phyloP scores from a whole-genome alignment of 2,113 vertebrate genomes.

The Cyanoderma ruficeps region DNA sequence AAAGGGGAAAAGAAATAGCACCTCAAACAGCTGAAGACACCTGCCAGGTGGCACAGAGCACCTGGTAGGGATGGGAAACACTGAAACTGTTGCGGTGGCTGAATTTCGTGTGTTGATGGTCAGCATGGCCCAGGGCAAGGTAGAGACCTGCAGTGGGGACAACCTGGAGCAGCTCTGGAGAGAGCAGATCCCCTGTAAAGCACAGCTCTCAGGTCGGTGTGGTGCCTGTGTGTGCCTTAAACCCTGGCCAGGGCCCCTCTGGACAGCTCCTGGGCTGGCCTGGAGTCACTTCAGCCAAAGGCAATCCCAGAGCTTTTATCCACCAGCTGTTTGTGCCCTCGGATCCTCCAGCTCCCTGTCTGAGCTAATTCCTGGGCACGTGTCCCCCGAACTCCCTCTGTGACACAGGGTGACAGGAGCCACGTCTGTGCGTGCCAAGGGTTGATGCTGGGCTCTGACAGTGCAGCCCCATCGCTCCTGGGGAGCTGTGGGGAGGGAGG shows the following conservation, averaged over 20 bases:
- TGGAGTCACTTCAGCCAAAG: not conserved
- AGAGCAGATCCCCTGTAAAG: not conserved
- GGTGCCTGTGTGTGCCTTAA: not conserved
- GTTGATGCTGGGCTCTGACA: not conserved
- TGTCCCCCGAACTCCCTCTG: rapidly evolving
- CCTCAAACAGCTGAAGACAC: not conserved
- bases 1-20: not conserved
- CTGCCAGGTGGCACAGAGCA: not conserved
- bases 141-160: rapidly evolving
- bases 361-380: not conserved
- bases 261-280: not conserved
- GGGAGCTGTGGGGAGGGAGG: not conserved
- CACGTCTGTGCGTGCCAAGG: not conserved
- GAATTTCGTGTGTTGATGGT: not conserved
- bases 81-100: not conserved
- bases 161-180: not conserved
- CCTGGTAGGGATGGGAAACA: not conserved
- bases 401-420: not conserved
- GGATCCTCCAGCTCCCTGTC: not conserved
- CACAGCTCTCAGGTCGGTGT: rapidly evolving
- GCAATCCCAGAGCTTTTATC: not conserved
- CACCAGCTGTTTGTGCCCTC: not conserved
- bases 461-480: rapidly evolving
- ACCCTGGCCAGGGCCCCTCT: not conserved
- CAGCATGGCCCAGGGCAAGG: not conserved